Percentiles rank a stretch among this genome's conserved stretches.
Conservation (phyloP, 2,888 invertebrate species). For the Drosophila merina region DNA sequence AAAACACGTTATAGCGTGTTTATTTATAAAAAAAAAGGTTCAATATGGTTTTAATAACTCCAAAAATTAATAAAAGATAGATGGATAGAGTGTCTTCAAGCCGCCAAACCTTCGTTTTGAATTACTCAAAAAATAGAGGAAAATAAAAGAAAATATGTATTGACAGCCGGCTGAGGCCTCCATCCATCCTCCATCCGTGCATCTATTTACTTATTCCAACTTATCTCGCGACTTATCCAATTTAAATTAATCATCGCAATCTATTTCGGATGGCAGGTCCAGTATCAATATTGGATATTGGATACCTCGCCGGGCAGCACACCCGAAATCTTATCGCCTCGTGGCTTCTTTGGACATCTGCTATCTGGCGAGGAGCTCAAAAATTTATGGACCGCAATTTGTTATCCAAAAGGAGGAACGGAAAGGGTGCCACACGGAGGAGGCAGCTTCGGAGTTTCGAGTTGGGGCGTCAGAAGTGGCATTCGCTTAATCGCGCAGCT, state of each 20-base stretch:
- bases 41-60: too few species aligned
- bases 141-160: background rate
- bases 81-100: background rate
- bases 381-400: conserved; percentile 64
- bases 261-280: conserved; percentile 6
- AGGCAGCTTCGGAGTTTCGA: background rate
- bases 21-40: too few species aligned
- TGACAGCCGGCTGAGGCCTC: background rate
- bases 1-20: too few species aligned
- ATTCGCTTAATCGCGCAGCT: conserved; percentile 62
- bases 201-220: background rate
- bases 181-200: background rate
- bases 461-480: conserved; percentile 50
- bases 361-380: conserved; percentile 2
- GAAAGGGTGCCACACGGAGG: too few species aligned
- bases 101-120: background rate
- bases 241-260: conserved; percentile 6
- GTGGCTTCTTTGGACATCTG: conserved; percentile 28
- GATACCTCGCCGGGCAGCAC: background rate
- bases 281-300: conserved; percentile 23
- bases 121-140: background rate
- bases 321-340: conserved; percentile 8
- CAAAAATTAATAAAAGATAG: too few species aligned
- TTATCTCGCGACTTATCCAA: conserved; percentile 3
- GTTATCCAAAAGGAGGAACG: conserved; percentile 46